phyloP scores from a whole-genome alignment of 2,888 invertebrate species.

The Aromia moschata region DNA sequence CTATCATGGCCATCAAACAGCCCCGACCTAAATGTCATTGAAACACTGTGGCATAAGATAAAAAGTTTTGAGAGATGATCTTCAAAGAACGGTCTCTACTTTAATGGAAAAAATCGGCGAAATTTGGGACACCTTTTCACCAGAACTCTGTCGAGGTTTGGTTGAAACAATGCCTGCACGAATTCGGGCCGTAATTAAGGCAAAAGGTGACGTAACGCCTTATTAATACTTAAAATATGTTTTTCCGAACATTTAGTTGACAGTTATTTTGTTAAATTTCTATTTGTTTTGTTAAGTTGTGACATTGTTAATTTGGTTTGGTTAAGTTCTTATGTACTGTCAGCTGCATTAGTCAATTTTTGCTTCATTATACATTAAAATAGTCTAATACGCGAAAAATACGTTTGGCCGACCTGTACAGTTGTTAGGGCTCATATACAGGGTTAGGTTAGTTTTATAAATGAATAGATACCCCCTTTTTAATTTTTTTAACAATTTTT shows the following conservation, averaged over 20 bases:
- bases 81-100: not conserved
- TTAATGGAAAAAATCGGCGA: not conserved
- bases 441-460: no score
- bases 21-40: not conserved
- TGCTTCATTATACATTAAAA: no score
- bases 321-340: no score
- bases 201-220: not conserved
- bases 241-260: not conserved
- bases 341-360: no score
- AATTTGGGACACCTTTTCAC: not conserved
- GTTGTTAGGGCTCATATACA: no score
- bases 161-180: not conserved
- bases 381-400: no score
- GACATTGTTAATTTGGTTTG: no score
- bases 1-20: not conserved
- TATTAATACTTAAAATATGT: not conserved
- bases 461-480: no score
- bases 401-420: no score
- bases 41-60: not conserved
- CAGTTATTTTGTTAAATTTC: no score
- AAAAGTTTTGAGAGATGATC: not conserved
- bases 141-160: not conserved
- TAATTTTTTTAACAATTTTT: no score
- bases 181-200: not conserved
- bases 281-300: no score